A percentile compares a stretch with the other conserved stretches of the same genome.
Conservation (phyloP, 2,888 invertebrate species). For the Drosophila siamana region DNA sequence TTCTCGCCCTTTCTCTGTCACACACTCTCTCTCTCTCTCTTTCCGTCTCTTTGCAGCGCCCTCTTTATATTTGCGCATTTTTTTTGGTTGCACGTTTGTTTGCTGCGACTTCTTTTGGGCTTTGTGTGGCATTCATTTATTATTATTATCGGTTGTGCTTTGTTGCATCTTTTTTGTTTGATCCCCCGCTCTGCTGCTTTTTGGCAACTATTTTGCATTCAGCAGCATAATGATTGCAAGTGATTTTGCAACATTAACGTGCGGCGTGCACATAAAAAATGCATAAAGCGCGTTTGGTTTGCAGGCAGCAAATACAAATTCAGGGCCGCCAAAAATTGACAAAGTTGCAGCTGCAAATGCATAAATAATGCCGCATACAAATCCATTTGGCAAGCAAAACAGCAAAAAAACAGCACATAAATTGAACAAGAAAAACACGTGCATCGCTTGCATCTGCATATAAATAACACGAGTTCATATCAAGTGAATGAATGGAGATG, state of each 20-base stretch:
- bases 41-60: neutral
- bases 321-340: slow-evolving; percentile 43
- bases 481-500: neutral
- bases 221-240: slow-evolving; percentile 47
- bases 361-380: slow-evolving; percentile 51
- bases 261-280: slow-evolving; percentile 64
- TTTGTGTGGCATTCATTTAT: slow-evolving; percentile 51
- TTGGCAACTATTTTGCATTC: slow-evolving; percentile 45
- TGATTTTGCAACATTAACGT: slow-evolving; percentile 62
- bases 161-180: slow-evolving; percentile 18
- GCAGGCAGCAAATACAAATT: slow-evolving; percentile 53
- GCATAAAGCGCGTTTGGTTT: slow-evolving; percentile 57
- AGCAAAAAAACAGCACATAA: slow-evolving; percentile 37
- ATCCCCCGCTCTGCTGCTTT: slow-evolving; percentile 3
- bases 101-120: slow-evolving; percentile 33
- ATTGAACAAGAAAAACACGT: no score
- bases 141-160: slow-evolving; percentile 20
- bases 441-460: no score
- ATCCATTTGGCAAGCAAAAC: slow-evolving; percentile 53
- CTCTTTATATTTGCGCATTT: neutral
- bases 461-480: neutral
- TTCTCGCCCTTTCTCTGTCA: neutral
- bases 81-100: slow-evolving; percentile 38
- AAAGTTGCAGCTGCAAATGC: slow-evolving; percentile 53
- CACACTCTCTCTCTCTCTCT: neutral